Evolutionary conservation across 2,888 invertebrate species (phyloP), one percentile per base, ranked within the genome.

Genomic region (Pardosa pseudoannulata): DNA sequence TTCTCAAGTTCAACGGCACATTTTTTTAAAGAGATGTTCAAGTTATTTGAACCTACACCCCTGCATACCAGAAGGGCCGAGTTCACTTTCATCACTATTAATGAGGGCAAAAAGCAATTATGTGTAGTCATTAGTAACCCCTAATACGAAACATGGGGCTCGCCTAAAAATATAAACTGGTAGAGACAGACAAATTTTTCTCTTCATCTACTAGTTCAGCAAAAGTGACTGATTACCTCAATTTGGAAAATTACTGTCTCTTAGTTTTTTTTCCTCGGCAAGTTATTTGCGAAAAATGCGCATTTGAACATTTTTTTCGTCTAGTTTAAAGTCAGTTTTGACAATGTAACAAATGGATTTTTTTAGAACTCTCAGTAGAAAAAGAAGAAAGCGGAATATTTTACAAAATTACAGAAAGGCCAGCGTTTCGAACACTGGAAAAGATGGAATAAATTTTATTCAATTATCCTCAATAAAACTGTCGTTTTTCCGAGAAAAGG

Each of bases 31-130:
- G n/a, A n/a, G 3, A 23, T 5, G 23, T 3, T 16, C 11, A 23
- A 56, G 2, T 23, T 23, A 56, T 23, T 56, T 16, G 19, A 23
- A 23, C 46, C 5, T 36, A 36, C 56, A 56, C 56, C 78, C 67
- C 16, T 50, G 36, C 70, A 78, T 78, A 56, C 78, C 70, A 56
- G 13, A 19, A 27, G 70, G 78, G 68, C 56, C 27, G 56, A 56
- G 62, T n/a, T 56, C 56, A 5, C 5, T 1, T 56, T 23, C 11
- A 56, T 5, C 16, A 5, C 56, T 3, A 23, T 56, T 6, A 56
- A 46, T 11, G 23, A 23, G 23, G 16, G 56, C 1, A 56, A 56
- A 11, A 56, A 23, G 56, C 11, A 56, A 56, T 56, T 56, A 3
- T 1, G 23, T 23, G 23, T 6, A 6, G 56, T 56, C 56, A 56